These are phyloP conservation scores for Bombycilla garrulus DNA, from an alignment of 2,113 vertebrate species.

Conservation along the genomic window DNA sequence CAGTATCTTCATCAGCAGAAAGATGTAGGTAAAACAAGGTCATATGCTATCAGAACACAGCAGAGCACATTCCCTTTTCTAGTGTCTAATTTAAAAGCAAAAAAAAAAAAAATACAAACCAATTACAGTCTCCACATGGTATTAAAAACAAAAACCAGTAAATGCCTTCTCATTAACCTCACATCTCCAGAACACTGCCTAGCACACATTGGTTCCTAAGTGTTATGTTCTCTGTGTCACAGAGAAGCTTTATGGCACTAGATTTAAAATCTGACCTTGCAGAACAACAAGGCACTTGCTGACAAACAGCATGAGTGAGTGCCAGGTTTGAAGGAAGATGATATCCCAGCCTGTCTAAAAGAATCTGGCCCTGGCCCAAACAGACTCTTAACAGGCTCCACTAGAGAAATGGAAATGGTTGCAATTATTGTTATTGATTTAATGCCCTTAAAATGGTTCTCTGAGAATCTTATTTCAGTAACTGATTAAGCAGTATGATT, in stretches of 20 bases:
- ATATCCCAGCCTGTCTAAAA: constrained; percentile 31
- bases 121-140: not conserved
- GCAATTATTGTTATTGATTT: constrained; percentile 59
- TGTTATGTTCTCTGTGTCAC: not conserved
- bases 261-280: constrained; percentile 46
- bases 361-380: constrained; percentile 14
- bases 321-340: constrained; percentile 23
- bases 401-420: constrained; percentile 27
- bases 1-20: not conserved
- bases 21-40: not conserved
- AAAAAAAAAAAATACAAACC: not conserved
- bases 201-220: not conserved
- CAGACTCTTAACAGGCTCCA: constrained; percentile 44
- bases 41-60: not conserved
- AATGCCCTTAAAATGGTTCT: constrained; percentile 29
- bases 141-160: not conserved
- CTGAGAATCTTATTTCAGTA: constrained; percentile 46
- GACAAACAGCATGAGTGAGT: not conserved
- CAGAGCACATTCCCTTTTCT: not conserved
- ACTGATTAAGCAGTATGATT: constrained; percentile 25
- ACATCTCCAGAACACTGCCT: not conserved
- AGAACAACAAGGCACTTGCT: constrained; percentile 16
- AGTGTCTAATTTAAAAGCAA: not conserved
- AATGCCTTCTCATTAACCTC: not conserved
- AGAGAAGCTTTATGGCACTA: not conserved